phyloP scores from a whole-genome alignment of 1,140 invertebrate species.

The Epicauta chinensis region DNA sequence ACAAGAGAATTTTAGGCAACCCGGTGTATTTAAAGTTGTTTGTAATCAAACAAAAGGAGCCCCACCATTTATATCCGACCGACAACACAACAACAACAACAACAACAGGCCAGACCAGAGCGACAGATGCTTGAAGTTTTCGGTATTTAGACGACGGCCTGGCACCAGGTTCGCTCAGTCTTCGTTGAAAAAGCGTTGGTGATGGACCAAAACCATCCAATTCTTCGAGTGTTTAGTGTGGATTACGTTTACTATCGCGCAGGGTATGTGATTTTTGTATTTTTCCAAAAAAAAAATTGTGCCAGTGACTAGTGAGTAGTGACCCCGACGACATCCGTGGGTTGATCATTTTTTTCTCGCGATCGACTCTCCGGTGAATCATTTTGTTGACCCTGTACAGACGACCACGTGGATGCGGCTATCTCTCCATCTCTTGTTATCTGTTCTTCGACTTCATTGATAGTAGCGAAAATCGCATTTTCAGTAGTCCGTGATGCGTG shows the following conservation, averaged over 20 bases:
- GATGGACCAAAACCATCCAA: neutral
- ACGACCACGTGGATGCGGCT: no score
- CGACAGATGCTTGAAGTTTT: slow-evolving; percentile 10
- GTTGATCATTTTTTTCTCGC: slow-evolving; percentile 1
- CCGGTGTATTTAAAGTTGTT: slow-evolving; percentile 2
- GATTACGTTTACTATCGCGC: neutral
- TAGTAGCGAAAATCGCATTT: slow-evolving; percentile 19
- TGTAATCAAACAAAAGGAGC: slow-evolving; percentile 8
- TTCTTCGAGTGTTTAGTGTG: neutral
- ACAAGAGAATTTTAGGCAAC: slow-evolving; percentile 7
- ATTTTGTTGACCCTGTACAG: neutral
- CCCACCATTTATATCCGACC: slow-evolving; percentile 4
- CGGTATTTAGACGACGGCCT: slow-evolving; percentile 10
- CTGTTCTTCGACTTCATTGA: no score
- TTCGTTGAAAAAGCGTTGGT: neutral
- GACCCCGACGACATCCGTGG: slow-evolving; percentile 11
- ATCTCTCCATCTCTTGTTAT: no score
- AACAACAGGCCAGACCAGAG: neutral
- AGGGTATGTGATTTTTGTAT: neutral
- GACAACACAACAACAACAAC: no score
- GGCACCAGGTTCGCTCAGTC: slow-evolving; percentile 8
- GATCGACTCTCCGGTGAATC: slow-evolving; percentile 5
- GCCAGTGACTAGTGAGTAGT: slow-evolving; percentile 2
- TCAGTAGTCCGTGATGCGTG: slow-evolving; percentile 42
- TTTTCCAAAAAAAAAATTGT: no score